Evolutionary conservation across 2,888 invertebrate genomes (phyloP), one percentile per base, ranked within the genome.

Genomic region (Hymenopus coronatus): DNA sequence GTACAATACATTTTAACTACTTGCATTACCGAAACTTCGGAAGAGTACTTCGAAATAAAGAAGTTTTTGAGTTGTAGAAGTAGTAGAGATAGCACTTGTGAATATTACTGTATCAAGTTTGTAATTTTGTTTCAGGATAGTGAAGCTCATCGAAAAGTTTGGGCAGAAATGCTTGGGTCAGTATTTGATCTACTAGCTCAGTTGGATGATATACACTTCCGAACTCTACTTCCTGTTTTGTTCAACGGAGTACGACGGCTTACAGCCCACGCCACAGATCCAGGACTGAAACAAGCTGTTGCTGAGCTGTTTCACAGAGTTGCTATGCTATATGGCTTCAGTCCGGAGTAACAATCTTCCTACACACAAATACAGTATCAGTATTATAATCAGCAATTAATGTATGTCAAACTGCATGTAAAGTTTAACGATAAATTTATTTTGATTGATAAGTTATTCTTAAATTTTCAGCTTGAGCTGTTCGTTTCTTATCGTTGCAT

Each of bases 131-230:
- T 93, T 91, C 93, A 97, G 96, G 97, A 98, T 92, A 96, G 96
- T 88, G 98, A 98, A 92, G 97, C 98, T 28, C 97, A 97, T 92
- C 95, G 97, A 90, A 95, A 96, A 89, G 97, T 98, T 28, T 96
- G 98, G 94, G 96, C 97, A 46, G 98, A 98, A 93, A 96, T 98
- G 91, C 94, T 98, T 91, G 96, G 97, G 92, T 97, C 97, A 30
- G 96, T 97, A 91, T 95, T 98, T 92, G 98, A 98, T 92, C 94
- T 98, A 91, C 90, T 92, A 70, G 91, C 92, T 83, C 93, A 94
- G 90, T 92, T 94, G 90, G 92, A 93, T 70, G 95, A 95, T 91
- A 92, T 93, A 27, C 93, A 94, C 91, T 94, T 95, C 92, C 93
- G 93, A 82, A 94, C 94, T 30, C 92, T 95, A 85, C 94, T 95